Base-by-base conservation (phyloP, 1,140 invertebrate species). In the Luehdorfia chinensis region DNA sequence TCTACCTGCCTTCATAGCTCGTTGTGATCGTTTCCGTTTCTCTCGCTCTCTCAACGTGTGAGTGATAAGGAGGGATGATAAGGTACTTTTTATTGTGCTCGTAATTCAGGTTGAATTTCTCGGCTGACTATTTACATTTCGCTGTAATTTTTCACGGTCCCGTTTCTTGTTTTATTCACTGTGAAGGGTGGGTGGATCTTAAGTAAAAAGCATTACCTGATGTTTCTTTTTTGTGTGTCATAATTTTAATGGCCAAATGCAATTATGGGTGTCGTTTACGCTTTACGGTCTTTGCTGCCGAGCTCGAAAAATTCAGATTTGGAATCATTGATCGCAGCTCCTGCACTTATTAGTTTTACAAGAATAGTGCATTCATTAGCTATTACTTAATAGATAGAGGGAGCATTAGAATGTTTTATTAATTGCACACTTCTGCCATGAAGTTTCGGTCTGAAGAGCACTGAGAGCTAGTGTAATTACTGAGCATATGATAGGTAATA, bases 41-140 rank as follows among this genome's bases (percentile, higher is more conserved):
- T 59, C 59, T 41, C 44, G 34, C 44, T 59, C 41, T 27, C 11
- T 12, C 46, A 1, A 11, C 9, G 6, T 5, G 2, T 1, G 15
- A 37, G 3, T 18, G 19, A 30, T 5, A 32, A 18, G 11, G 45
- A 31, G 1, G 7, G 39, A 12, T 6, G 14, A 15, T 31, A 31
- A 45, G 52, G 9, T 19, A 41, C 16, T 31, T 43, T 51, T 47
- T 36, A 43, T 48, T 37, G 48, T 44, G 34, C 9, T 43, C 41
- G 28, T 48, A 34, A 36, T 37, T n/a, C 15, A 18, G 41, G 55
- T 47, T 49, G 30, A 49, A 36, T 48, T 54, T 28, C 51, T 48
- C 34, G 27, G 44, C 25, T 30, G 23, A 44, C 32, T 65, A 48
- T 61, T 64, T 57, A 57, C 50, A 64, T 64, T 61, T 46, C 52